phyloP scores from a whole-genome alignment of 1,140 invertebrate genomes.

The Euura lappo region DNA sequence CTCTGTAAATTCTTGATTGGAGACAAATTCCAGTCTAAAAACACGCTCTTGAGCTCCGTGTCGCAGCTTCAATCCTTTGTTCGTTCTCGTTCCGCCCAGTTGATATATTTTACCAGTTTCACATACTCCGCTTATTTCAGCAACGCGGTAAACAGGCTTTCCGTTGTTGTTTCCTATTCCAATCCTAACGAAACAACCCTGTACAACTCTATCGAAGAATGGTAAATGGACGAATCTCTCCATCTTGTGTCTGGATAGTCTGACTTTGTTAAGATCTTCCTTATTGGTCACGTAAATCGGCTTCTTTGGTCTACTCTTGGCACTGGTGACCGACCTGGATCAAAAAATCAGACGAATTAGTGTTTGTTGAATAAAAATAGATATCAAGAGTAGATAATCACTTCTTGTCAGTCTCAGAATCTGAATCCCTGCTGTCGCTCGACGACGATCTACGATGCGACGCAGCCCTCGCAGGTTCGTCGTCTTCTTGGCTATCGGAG shows the following conservation, averaged over 20 bases:
- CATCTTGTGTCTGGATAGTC: constrained; percentile 90
- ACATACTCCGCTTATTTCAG: constrained; percentile 93
- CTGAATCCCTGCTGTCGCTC: constrained; percentile 61
- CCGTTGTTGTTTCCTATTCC: constrained; percentile 93
- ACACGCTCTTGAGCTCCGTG: constrained; percentile 92
- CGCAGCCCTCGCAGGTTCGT: constrained; percentile 54
- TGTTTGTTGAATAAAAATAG: constrained; percentile 12
- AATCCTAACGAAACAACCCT: constrained; percentile 94
- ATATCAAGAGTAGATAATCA: constrained; percentile 22
- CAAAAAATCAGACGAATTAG: background rate
- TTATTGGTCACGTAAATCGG: constrained; percentile 72
- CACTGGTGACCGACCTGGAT: constrained; percentile 56
- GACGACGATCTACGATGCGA: constrained; percentile 60
- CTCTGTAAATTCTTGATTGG: constrained; percentile 94
- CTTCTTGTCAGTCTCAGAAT: constrained; percentile 65
- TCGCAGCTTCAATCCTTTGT: constrained; percentile 80
- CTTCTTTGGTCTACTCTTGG: constrained; percentile 61
- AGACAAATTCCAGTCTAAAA: constrained; percentile 96
- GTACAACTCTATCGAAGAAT: constrained; percentile 89
- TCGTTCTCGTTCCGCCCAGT: constrained; percentile 88
- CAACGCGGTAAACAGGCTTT: constrained; percentile 90
- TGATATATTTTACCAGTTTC: constrained; percentile 96
- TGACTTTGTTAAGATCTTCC: constrained; percentile 87
- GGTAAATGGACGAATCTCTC: constrained; percentile 96
- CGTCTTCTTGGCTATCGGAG: constrained; percentile 72